These are phyloP conservation scores for Eulithis testata DNA, from an alignment of 2,888 invertebrate genomes.

Conservation along the genomic window DNA sequence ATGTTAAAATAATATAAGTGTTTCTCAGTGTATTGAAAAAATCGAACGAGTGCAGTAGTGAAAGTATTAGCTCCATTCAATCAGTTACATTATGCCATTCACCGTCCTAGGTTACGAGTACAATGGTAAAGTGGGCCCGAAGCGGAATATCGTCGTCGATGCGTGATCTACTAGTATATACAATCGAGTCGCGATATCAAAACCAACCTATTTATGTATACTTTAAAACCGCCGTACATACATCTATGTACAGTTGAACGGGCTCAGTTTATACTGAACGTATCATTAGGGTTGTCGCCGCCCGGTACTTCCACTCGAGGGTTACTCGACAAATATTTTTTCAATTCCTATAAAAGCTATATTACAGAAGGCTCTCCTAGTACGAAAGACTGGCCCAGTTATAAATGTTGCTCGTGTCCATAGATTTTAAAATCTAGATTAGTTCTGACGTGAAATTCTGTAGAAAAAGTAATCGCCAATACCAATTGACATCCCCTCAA, in stretches of 20 bases:
- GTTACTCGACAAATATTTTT: conserved; percentile 45
- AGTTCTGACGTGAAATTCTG: not conserved
- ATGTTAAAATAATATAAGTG: conserved; percentile 70
- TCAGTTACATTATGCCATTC: conserved; percentile 57
- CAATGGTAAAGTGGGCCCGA: conserved; percentile 41
- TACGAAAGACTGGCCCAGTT: conserved; percentile 8
- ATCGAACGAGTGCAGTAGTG: conserved; percentile 78
- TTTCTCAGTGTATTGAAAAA: conserved; percentile 68
- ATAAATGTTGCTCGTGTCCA: conserved; percentile 6
- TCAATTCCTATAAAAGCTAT: conserved; percentile 74
- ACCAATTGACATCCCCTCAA: not conserved
- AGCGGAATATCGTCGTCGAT: conserved; percentile 55
- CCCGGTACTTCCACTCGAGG: conserved; percentile 62
- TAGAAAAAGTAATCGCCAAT: conserved; percentile 16
- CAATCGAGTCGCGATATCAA: conserved; percentile 79
- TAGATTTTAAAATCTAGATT: not conserved
- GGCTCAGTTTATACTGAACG: conserved; percentile 68
- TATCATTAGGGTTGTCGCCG: conserved; percentile 67
- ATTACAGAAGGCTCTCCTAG: conserved; percentile 46
- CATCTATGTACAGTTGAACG: conserved; percentile 72
- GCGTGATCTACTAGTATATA: conserved; percentile 67
- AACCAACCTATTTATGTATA: conserved; percentile 66
- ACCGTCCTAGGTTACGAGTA: conserved; percentile 50
- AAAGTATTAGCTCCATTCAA: conserved; percentile 68
- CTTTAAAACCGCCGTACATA: conserved; percentile 75